Evolutionary conservation across 2,888 invertebrate genomes (phyloP).

Genomic region (Blastobasis lacticolella): DNA sequence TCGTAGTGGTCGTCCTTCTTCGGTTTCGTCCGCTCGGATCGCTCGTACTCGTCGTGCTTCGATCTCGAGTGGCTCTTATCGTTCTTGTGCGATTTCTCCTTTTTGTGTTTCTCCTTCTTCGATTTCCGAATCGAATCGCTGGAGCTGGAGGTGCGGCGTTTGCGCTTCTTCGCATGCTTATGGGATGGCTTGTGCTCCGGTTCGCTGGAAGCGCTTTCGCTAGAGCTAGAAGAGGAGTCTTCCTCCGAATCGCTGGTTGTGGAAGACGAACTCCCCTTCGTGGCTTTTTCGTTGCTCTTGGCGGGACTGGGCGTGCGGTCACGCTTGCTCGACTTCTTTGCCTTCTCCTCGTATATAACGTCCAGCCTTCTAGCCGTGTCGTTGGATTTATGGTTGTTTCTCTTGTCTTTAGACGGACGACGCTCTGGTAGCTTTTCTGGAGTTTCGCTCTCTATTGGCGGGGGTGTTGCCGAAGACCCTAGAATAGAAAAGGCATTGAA

Average conservation of each 20-base stretch:
- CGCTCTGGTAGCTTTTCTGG: constrained; percentile 49
- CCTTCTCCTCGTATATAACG: constrained; percentile 46
- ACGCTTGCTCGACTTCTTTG: constrained; percentile 38
- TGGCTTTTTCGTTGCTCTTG: constrained; percentile 28
- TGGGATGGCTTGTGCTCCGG: constrained; percentile 30
- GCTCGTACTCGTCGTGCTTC: constrained; percentile 44
- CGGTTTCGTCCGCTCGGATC: constrained; percentile 35
- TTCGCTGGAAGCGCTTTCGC: constrained; percentile 41
- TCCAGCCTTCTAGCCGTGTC: constrained; percentile 48
- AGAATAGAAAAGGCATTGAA: background rate
- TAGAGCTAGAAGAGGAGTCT: constrained; percentile 42
- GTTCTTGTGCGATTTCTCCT: constrained; percentile 30
- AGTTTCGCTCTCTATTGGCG: constrained; percentile 46
- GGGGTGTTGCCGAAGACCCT: constrained; percentile 59
- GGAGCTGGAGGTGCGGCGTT: constrained; percentile 46
- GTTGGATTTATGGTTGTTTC: constrained; percentile 38
- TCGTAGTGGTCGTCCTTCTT: constrained; percentile 46
- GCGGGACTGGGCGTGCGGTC: constrained; percentile 51
- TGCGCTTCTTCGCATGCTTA: constrained; percentile 46
- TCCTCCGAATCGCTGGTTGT: constrained; percentile 56
- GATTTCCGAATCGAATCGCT: constrained; percentile 43
- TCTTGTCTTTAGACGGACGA: constrained; percentile 47
- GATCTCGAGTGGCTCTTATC: constrained; percentile 30
- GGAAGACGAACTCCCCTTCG: constrained; percentile 51
- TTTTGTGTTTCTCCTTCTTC: constrained; percentile 40